Evolutionary conservation across 2,113 vertebrate species (phyloP), one percentile per base, ranked within the genome.

Genomic region (Elaphurus davidianus): DNA sequence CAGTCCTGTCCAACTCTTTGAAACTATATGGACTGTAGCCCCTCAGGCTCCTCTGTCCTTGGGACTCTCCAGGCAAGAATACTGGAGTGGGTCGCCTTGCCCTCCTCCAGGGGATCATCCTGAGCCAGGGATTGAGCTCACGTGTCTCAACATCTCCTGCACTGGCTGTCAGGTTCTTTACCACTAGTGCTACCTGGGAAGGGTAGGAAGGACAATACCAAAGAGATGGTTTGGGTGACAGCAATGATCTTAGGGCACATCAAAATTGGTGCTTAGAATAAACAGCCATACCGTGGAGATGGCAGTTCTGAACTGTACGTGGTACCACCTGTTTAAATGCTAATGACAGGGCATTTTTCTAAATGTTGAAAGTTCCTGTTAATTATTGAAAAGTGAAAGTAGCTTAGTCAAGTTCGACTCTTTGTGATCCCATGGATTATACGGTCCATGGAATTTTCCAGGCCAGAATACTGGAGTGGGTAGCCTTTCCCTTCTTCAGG

Each of bases 321-420:
- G n/a, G 15, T 3, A 28, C 9, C 25, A 12, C 13, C 13, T n/a
- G 6, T 64, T 47, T 64, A 15, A 6, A 17, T 1, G 36, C 40
- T 45, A 50, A n/a, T 10, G 84, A 71, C 59, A 50, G 36, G 45
- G 81, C 76, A 7, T 86, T 85, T 40, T 74, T 45, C 47, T 50
- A 76, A 14, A 60, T 83, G 76, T 89, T 74, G 67, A 83, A 95
- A 94, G 15, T 30, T 78, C 30, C n/a, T 93, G 7, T 78, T 71
- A 79, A 76, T 88, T 83, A 83, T 30, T 28, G 71, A 76, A 13
- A 71, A 71, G n/a, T 2, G 64, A 71, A 71, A n/a, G 67, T 71
- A 71, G n/a, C 67, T 71, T n/a, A 71, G 67, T 71, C n/a, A 36
- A 71, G 67, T 36, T 10, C 36, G 17, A 36, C 19, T 71, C 64